Conservation (phyloP, 2,797 vertebrate species). For the Yasuhikotakia modesta region DNA sequence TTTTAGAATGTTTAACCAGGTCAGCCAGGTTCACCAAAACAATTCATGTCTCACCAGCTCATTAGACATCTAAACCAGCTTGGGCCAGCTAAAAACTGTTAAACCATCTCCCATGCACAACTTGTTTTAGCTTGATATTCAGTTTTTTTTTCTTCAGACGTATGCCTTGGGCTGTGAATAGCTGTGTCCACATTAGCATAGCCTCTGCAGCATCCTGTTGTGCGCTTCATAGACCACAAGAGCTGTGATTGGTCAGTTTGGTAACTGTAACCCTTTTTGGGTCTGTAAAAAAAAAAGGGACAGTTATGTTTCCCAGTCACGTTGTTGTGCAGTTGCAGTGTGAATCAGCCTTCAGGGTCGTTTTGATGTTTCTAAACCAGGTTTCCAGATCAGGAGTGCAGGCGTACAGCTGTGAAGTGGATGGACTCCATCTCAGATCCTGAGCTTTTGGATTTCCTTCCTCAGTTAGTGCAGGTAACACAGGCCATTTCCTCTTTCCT, state of each 20-base stretch:
- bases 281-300: not conserved
- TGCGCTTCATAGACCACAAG: too few species aligned
- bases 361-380: conserved; percentile 66
- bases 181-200: too few species aligned
- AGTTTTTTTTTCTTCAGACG: too few species aligned
- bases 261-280: not conserved
- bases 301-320: not conserved
- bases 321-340: too few species aligned
- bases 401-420: conserved; percentile 91
- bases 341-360: not conserved
- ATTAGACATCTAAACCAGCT: too few species aligned
- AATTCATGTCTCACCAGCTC: not conserved
- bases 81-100: too few species aligned
- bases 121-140: too few species aligned
- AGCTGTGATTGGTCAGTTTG: too few species aligned
- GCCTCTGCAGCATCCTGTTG: too few species aligned
- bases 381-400: conserved; percentile 93
- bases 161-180: too few species aligned
- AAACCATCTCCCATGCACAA: too few species aligned
- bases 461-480: conserved; percentile 92
- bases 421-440: conserved; percentile 91
- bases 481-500: not conserved
- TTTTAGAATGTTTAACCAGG: not conserved
- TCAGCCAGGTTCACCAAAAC: not conserved
- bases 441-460: conserved; percentile 93